Conservation (phyloP, 2,888 invertebrate genomes). For the Phania funesta region DNA sequence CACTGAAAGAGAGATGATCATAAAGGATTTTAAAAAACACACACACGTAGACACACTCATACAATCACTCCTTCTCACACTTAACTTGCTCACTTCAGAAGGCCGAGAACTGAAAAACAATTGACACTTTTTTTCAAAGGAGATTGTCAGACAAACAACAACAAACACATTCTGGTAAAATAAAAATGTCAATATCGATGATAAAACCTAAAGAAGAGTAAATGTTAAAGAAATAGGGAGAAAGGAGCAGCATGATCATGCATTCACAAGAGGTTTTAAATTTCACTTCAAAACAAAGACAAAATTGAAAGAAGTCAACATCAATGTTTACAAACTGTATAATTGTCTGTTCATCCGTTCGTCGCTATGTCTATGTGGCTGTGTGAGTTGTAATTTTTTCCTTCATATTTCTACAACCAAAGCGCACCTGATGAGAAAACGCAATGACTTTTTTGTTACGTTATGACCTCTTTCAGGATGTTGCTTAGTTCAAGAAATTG, state of each 20-base stretch:
- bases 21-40: constrained; percentile 42
- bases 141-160: constrained; percentile 39
- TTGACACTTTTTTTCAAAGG: constrained; percentile 53
- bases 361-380: neutral
- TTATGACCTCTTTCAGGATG: constrained; percentile 78
- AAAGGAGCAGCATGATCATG: constrained; percentile 66
- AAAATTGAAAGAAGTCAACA: constrained; percentile 8
- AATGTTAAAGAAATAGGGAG: constrained; percentile 56
- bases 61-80: constrained; percentile 29
- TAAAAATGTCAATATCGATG: constrained; percentile 53
- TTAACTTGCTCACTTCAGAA: neutral
- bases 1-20: constrained; percentile 5
- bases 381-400: neutral
- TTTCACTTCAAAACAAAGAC: constrained; percentile 71
- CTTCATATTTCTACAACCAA: constrained; percentile 30
- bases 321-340: constrained; percentile 44
- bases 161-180: constrained; percentile 9
- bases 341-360: constrained; percentile 39
- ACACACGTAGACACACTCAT: constrained; percentile 8
- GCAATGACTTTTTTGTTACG: constrained; percentile 71
- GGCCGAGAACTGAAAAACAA: constrained; percentile 27
- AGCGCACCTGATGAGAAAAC: constrained; percentile 78
- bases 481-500: constrained; percentile 14
- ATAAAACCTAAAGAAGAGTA: constrained; percentile 25
- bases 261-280: constrained; percentile 78